Evolutionary conservation across 2,113 vertebrate genomes (phyloP), one percentile per base, ranked within the genome.

Genomic region (Lichenostomus cassidix): DNA sequence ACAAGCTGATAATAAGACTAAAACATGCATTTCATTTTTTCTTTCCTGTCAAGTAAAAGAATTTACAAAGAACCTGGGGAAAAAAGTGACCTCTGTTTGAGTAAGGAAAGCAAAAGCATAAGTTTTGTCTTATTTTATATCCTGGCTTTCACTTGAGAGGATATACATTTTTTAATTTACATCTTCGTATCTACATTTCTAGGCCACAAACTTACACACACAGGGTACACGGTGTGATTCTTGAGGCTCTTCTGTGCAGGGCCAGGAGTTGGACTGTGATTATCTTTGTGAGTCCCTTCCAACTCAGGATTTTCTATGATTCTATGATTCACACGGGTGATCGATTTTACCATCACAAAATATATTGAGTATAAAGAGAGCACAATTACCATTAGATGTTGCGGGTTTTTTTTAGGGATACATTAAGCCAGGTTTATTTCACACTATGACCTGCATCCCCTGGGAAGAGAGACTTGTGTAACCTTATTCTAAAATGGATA

Each of bases 181-280:
- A 50, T 9, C 16, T 71, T 17, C 18, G 24, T 37, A 20, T 28
- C n/a, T 56, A 33, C 4, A 18, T 80, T 83, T 92, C 27, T 65
- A 47, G 27, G 25, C 7, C 7, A 17, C 27, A 25, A 58, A 64
- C 56, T 62, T 58, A 47, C 10, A 50, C 8, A 39, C 2, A n/a
- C 3, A 50, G 4, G 7, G 12, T 4, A 68, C 7, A n/a, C 0
- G 0, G 11, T 23, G 10, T 33, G 25, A 55, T 49, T 90, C n/a
- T 62, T 62, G 47, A 41, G 25, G 3, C 12, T 47, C 3, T 68
- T 11, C 14, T 62, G 6, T 19, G 47, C 6, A 16, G 1, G 2
- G 25, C n/a, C 41, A 49, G 29, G 25, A 62, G 5, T 3, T 35
- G 6, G 8, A 24, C 16, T n/a, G 46, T 8, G 16, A 8, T n/a